These are phyloP conservation scores for Helicoverpa zea DNA, from an alignment of 1,140 invertebrate species.

Conservation along the genomic window DNA sequence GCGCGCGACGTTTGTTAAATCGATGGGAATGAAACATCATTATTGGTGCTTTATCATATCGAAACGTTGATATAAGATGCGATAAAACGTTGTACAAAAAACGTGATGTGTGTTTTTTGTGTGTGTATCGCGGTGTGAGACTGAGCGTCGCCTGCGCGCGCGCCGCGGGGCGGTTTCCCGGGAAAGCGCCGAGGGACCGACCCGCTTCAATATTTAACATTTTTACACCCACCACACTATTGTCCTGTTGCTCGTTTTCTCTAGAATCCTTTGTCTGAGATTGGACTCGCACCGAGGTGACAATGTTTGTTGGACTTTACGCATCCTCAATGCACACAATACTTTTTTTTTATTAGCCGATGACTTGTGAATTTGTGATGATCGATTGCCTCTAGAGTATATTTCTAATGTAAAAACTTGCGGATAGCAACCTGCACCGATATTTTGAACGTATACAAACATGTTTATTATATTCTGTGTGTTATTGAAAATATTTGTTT, in stretches of 20 bases:
- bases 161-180: constrained; percentile 83
- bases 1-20: constrained; percentile 73
- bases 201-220: constrained; percentile 80
- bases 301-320: constrained; percentile 84
- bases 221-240: constrained; percentile 79
- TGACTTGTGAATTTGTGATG: constrained; percentile 86
- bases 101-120: constrained; percentile 80
- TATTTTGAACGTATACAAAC: constrained; percentile 39
- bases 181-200: constrained; percentile 70
- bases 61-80: constrained; percentile 77
- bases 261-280: constrained; percentile 77
- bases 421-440: constrained; percentile 62
- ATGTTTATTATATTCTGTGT: constrained; percentile 27
- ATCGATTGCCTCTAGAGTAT: constrained; percentile 77
- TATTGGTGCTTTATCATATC: constrained; percentile 84
- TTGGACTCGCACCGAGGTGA: constrained; percentile 78
- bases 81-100: constrained; percentile 79
- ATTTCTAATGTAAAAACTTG: constrained; percentile 61
- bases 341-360: constrained; percentile 82
- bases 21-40: constrained; percentile 83
- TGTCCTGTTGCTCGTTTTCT: constrained; percentile 71
- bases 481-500: constrained; percentile 10
- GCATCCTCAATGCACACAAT: constrained; percentile 78
- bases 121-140: constrained; percentile 78
- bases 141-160: constrained; percentile 76